These are phyloP conservation scores for Xanthia icteritia DNA, from an alignment of 2,888 invertebrate genomes.

Conservation along the genomic window DNA sequence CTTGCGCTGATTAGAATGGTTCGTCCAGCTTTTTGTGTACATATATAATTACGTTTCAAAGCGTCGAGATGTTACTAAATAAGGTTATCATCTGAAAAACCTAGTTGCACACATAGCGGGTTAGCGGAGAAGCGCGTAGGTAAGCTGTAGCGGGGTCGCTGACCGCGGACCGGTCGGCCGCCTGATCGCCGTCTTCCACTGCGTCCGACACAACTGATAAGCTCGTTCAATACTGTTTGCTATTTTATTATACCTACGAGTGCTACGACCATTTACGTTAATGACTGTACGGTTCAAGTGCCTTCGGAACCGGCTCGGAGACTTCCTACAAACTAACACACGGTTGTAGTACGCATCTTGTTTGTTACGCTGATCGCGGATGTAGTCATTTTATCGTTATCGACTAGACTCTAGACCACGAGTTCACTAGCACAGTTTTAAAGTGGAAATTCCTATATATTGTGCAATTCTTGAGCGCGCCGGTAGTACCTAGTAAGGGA, in stretches of 20 bases:
- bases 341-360: constrained; percentile 41
- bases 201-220: constrained; percentile 76
- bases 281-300: constrained; percentile 48
- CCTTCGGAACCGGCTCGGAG: constrained; percentile 58
- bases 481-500: not conserved
- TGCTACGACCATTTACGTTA: constrained; percentile 54
- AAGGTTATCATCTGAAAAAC: constrained; percentile 79
- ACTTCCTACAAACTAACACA: constrained; percentile 39
- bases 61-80: constrained; percentile 69
- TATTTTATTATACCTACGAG: constrained; percentile 68
- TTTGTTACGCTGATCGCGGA: constrained; percentile 31
- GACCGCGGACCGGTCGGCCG: constrained; percentile 85
- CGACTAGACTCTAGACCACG: constrained; percentile 12
- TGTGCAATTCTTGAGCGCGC: not conserved
- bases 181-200: constrained; percentile 76
- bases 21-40: constrained; percentile 48
- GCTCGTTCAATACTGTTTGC: constrained; percentile 73
- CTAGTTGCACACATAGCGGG: constrained; percentile 79
- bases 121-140: constrained; percentile 74
- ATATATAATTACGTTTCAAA: constrained; percentile 49
- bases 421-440: constrained; percentile 27
- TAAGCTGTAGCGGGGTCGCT: constrained; percentile 78
- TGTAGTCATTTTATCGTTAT: constrained; percentile 29
- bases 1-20: constrained; percentile 43
- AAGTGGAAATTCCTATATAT: not conserved